Evolutionary conservation across 2,113 vertebrate species (phyloP), one percentile per base, ranked within the genome.

Genomic region (Mormyrus lacerda): DNA sequence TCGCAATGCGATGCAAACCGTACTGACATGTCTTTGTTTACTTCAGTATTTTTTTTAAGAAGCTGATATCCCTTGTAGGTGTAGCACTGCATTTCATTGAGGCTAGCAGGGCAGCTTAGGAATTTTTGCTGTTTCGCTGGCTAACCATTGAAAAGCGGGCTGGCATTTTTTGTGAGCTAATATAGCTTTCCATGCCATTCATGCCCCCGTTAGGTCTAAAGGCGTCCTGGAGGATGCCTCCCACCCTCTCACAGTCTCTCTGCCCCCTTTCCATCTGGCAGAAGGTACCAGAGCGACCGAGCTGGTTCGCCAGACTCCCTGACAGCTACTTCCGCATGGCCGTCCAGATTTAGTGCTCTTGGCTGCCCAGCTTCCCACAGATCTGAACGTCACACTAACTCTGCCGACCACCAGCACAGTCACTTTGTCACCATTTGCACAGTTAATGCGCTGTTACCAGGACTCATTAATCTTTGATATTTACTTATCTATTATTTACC

Each of bases 401-500:
- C 61, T 69, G 27, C 61, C n/a, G 61, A 69, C 61, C n/a, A 69
- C 61, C 10, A 27, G 61, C 61, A 69, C n/a, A 5, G 6, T 47
- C 39, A 45, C 45, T 84, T 84, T 84, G 82, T 84, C 82, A 84
- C 45, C 39, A 44, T 47, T 47, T 44, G 44, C 21, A 83, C 45
- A 19, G 42, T 84, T 44, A 83, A 21, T 83, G 45, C 19, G 13
- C 82, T 47, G 82, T 44, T 84, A 11, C 82, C 82, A 84, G 17
- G 6, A 84, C 45, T 84, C 39, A 84, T 44, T 47, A 44, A 84
- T 47, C 82, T 45, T 24, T 84, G 45, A 44, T 84, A 84, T 84
- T 47, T 82, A 82, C 76, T 44, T 84, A 44, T 44, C 45, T 47
- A 47, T 84, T 84, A 84, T 84, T 84, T 84, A 84, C 82, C 24